A percentile compares a stretch with the other conserved stretches of the same genome.
phyloP scores from a whole-genome alignment of 35 echinoderm and acorn worm species.

The Apostichopus japonicus region DNA sequence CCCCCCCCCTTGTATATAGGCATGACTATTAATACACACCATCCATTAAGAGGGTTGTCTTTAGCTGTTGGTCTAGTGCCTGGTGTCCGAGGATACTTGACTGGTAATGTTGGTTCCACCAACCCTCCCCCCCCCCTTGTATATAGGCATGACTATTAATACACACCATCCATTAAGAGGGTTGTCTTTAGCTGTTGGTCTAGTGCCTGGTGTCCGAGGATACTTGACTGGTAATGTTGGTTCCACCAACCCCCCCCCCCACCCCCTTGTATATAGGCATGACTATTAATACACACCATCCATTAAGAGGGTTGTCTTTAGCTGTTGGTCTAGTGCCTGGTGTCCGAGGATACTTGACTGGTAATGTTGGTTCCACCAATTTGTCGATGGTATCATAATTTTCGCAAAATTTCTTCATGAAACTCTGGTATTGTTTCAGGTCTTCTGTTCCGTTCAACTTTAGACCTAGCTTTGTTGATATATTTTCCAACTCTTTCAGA shows the following conservation, averaged over 20 bases:
- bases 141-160: neutral
- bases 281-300: slow-evolving; percentile 62
- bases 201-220: slow-evolving; percentile 69
- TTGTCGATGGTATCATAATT: slow-evolving; percentile 50
- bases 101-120: slow-evolving; percentile 71
- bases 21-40: slow-evolving; percentile 42
- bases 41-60: slow-evolving; percentile 77
- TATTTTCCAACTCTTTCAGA: slow-evolving; percentile 39
- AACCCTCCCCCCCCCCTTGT: too few species aligned
- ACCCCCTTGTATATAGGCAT: too few species aligned
- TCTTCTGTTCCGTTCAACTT: slow-evolving; percentile 13
- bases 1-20: too few species aligned
- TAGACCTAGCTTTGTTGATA: slow-evolving; percentile 47
- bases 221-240: slow-evolving; percentile 82
- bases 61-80: slow-evolving; percentile 63
- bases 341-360: slow-evolving; percentile 80
- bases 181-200: slow-evolving; percentile 69
- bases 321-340: slow-evolving; percentile 70
- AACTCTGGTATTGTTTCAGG: slow-evolving; percentile 45
- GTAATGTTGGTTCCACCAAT: slow-evolving; percentile 71
- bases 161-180: slow-evolving; percentile 78
- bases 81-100: slow-evolving; percentile 81
- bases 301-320: slow-evolving; percentile 73
- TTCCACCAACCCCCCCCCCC: slow-evolving; percentile 6
- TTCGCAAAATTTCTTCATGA: slow-evolving; percentile 14